Conservation (phyloP, 2,888 invertebrate genomes). For the Notodonta ziczac region DNA sequence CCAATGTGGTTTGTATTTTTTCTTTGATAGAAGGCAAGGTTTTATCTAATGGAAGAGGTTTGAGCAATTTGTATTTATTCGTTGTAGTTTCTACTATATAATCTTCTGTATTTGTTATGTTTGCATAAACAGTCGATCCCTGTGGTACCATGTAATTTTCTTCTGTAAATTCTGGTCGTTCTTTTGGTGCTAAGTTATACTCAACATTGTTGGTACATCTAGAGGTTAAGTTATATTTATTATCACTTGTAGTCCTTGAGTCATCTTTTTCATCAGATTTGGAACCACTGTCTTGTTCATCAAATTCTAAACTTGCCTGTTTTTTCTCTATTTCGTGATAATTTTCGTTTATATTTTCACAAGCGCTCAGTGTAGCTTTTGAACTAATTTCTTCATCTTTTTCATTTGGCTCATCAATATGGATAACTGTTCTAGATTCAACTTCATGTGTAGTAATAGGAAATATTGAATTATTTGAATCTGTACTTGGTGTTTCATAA, state of each 20-base stretch:
- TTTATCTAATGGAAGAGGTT: constrained; percentile 24
- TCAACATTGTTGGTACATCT: neutral
- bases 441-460: no score
- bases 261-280: neutral
- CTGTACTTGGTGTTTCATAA: neutral
- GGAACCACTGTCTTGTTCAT: neutral
- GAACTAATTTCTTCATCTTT: neutral
- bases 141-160: constrained; percentile 5
- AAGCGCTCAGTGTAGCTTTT: no score
- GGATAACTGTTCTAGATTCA: no score
- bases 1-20: constrained; percentile 44
- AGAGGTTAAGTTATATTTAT: neutral
- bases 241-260: neutral
- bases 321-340: no score
- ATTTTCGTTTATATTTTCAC: no score
- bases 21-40: constrained; percentile 41
- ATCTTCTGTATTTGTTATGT: neutral
- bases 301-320: no score
- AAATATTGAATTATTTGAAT: neutral
- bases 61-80: constrained; percentile 6
- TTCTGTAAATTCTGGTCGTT: constrained; percentile 5
- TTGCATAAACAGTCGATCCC: constrained; percentile 12
- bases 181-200: neutral
- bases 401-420: no score
- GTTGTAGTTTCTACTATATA: constrained; percentile 6